Evolutionary conservation across 2,113 vertebrate genomes (phyloP).

Genomic region (Hippocampus mohnikei): DNA sequence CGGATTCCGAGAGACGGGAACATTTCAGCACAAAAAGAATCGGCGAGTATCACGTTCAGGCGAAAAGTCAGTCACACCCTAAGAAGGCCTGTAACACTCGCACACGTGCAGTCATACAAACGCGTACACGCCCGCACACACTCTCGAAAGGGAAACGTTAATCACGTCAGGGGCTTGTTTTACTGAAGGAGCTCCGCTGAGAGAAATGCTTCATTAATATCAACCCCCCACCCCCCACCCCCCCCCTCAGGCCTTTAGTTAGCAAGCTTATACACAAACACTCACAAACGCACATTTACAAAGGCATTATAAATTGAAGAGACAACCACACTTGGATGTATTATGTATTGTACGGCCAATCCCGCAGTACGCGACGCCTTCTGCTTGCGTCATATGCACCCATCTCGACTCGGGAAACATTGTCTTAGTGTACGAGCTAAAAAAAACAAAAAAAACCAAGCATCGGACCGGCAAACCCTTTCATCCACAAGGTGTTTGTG

Average conservation of each 20-base stretch:
- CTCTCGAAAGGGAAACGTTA: conserved; percentile 42
- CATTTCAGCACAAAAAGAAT: not conserved
- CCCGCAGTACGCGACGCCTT: not conserved
- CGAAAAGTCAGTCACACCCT: conserved; percentile 4
- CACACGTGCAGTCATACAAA: not conserved
- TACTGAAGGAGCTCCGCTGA: conserved; percentile 51
- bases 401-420: conserved; percentile 25
- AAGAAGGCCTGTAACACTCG: conserved; percentile 13
- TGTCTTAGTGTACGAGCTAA: not conserved
- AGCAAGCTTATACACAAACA: conserved; percentile 15
- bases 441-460: too few species aligned
- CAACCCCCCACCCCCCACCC: conserved; percentile 16
- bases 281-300: conserved; percentile 15
- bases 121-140: conserved; percentile 4
- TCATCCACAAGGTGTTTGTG: not conserved
- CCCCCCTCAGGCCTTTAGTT: conserved; percentile 27
- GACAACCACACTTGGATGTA: conserved; percentile 13
- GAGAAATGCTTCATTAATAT: conserved; percentile 70
- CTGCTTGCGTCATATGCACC: conserved; percentile 11
- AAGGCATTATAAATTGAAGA: conserved; percentile 3
- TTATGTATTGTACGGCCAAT: not conserved
- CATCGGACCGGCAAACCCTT: too few species aligned
- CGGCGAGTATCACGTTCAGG: conserved; percentile 2
- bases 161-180: conserved; percentile 65
- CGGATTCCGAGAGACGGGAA: not conserved